These are phyloP conservation scores for Luidia sarsii DNA, from an alignment of 53 echinoderm and acorn worm species.

Conservation along the genomic window DNA sequence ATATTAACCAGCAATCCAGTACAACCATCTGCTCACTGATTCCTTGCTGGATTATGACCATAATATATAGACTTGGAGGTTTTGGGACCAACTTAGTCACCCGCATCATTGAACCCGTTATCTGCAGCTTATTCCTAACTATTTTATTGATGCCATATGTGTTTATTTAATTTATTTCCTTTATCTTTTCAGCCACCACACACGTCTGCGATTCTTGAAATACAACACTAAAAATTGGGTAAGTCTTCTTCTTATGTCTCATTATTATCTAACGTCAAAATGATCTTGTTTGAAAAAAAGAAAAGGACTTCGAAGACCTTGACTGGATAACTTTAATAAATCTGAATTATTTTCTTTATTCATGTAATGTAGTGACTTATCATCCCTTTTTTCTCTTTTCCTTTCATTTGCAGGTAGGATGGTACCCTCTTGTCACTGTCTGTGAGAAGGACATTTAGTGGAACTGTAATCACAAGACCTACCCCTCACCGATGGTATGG, in stretches of 20 bases:
- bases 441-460: slow-evolving; percentile 3
- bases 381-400: background rate
- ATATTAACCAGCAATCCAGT: background rate
- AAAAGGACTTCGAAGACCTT: background rate
- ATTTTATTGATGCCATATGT: background rate
- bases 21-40: background rate
- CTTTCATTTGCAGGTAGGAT: background rate
- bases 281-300: background rate
- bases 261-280: too few relatives aligned
- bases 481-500: too few relatives aligned
- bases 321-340: background rate
- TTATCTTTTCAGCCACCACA: background rate
- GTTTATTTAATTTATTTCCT: background rate
- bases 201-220: slow-evolving; percentile 10
- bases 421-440: slow-evolving; percentile 7
- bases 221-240: background rate
- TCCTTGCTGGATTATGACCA: too few relatives aligned
- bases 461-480: too few relatives aligned
- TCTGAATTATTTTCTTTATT: background rate
- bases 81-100: too few relatives aligned
- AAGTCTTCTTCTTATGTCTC: background rate
- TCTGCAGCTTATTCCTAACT: background rate
- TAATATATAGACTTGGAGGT: too few relatives aligned
- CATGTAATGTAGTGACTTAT: background rate
- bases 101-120: too few relatives aligned